A percentile compares a stretch with the other conserved stretches of the same genome.
phyloP scores from a whole-genome alignment of 1,140 invertebrate species.

The Tetramorium parvispinum region DNA sequence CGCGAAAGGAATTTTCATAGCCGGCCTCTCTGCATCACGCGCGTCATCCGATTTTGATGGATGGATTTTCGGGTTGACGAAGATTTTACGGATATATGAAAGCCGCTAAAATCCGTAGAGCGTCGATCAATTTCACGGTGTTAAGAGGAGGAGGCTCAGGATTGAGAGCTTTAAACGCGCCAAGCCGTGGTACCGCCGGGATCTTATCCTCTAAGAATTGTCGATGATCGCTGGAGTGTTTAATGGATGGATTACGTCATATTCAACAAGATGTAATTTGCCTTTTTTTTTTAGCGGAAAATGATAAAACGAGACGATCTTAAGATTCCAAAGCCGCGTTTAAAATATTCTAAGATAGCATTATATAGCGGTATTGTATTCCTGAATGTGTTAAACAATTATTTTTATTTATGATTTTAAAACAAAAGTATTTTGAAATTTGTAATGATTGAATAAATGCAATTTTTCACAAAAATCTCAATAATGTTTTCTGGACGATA shows the following conservation, averaged over 20 bases:
- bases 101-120: slow-evolving; percentile 65
- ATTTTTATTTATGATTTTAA: too few relatives aligned
- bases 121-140: slow-evolving; percentile 78
- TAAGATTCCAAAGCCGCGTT: background rate
- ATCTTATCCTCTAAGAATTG: slow-evolving; percentile 37
- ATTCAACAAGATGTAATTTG: slow-evolving; percentile 3
- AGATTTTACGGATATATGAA: slow-evolving; percentile 74
- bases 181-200: slow-evolving; percentile 9
- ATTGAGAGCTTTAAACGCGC: slow-evolving; percentile 63
- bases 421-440: too few relatives aligned
- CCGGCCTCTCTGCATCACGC: background rate
- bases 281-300: background rate
- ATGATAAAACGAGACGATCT: background rate
- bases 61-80: slow-evolving; percentile 67
- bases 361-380: too few relatives aligned
- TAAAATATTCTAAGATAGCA: background rate
- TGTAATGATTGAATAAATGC: too few relatives aligned
- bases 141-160: slow-evolving; percentile 63
- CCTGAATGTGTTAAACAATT: too few relatives aligned
- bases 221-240: slow-evolving; percentile 16
- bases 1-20: slow-evolving; percentile 47
- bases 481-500: background rate
- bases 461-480: background rate
- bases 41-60: slow-evolving; percentile 58
- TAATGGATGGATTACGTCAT: slow-evolving; percentile 18